Percentiles rank a stretch among this genome's conserved stretches.
Conservation (phyloP, 53 echinoderm and acorn worm genomes). For the Arbacia lixula region DNA sequence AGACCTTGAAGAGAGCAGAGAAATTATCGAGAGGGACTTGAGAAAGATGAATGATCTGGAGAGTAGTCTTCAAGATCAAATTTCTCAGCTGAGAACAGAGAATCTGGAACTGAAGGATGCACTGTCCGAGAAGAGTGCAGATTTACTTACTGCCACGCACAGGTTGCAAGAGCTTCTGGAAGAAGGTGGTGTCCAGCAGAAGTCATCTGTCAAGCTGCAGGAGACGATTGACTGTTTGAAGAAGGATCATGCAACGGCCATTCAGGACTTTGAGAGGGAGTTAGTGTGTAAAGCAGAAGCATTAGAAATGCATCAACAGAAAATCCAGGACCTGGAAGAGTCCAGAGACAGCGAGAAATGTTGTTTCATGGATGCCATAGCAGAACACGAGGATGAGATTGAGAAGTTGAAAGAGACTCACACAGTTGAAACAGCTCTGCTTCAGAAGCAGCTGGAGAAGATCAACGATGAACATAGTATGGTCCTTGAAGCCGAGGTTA, state of each 20-base stretch:
- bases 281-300: slow-evolving; percentile 46
- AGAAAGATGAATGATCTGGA: slow-evolving; percentile 42
- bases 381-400: slow-evolving; percentile 64
- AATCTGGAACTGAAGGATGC: slow-evolving; percentile 41
- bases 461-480: slow-evolving; percentile 51
- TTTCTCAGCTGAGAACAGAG: slow-evolving; percentile 55
- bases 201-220: background rate
- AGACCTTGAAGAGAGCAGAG: slow-evolving; percentile 47
- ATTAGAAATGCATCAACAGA: slow-evolving; percentile 28
- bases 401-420: slow-evolving; percentile 35
- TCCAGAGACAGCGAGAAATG: slow-evolving; percentile 56
- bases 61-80: slow-evolving; percentile 38
- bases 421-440: slow-evolving; percentile 27
- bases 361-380: slow-evolving; percentile 51
- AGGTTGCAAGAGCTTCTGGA: slow-evolving; percentile 6
- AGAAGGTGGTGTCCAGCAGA: slow-evolving; percentile 4
- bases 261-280: slow-evolving; percentile 60
- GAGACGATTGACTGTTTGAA: slow-evolving; percentile 1
- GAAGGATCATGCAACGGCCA: slow-evolving; percentile 4
- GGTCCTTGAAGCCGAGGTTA: slow-evolving; percentile 32
- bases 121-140: slow-evolving; percentile 41
- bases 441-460: slow-evolving; percentile 54
- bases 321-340: slow-evolving; percentile 25
- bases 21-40: slow-evolving; percentile 41
- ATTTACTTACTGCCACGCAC: slow-evolving; percentile 9